A percentile compares a stretch with the other conserved stretches of the same genome.
These are phyloP conservation scores for Oscheius sp. DNA, from an alignment of 2,888 invertebrate species.

Conservation along the genomic window DNA sequence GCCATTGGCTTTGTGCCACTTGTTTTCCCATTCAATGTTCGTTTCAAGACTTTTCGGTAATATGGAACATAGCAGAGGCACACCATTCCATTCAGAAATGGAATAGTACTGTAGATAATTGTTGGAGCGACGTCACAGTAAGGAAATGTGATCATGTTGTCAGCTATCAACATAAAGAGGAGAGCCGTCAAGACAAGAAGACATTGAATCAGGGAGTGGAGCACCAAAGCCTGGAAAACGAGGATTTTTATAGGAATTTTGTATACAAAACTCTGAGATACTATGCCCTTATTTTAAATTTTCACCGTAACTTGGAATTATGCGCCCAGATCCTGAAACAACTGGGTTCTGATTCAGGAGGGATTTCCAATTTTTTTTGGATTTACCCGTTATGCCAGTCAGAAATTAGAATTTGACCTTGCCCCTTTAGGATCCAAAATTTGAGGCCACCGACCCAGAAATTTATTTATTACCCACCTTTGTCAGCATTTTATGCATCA, in stretches of 20 bases:
- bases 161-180: neutral
- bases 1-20: too few species aligned
- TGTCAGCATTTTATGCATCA: conserved; percentile 8
- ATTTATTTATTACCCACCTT: too few species aligned
- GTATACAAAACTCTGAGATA: neutral
- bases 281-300: too few species aligned
- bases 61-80: conserved; percentile 22
- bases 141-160: neutral
- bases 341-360: too few species aligned
- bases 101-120: conserved; percentile 1
- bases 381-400: too few species aligned
- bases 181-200: neutral
- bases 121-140: conserved; percentile 12
- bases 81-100: conserved; percentile 10
- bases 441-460: too few species aligned
- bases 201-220: conserved; percentile 8
- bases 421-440: too few species aligned
- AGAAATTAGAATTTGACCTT: too few species aligned
- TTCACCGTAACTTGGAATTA: too few species aligned
- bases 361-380: too few species aligned
- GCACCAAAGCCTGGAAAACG: conserved; percentile 3
- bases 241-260: neutral
- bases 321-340: too few species aligned
- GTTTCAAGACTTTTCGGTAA: neutral
- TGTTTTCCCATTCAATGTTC: neutral